These are phyloP conservation scores for Datnioides undecimradiatus DNA, from an alignment of 2,113 vertebrate genomes.

Conservation along the genomic window DNA sequence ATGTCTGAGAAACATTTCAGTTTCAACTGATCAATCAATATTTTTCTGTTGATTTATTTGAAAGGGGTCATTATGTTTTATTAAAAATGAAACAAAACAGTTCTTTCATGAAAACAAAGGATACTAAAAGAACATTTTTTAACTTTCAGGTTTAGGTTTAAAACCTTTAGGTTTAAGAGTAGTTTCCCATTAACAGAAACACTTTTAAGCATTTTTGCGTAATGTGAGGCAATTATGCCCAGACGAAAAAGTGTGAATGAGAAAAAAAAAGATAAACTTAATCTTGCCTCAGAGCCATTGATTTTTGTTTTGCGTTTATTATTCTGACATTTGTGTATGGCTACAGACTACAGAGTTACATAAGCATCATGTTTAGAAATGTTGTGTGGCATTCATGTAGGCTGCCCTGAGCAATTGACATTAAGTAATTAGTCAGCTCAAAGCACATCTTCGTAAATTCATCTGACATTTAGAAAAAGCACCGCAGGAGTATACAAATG, in stretches of 20 bases:
- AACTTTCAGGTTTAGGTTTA: no score
- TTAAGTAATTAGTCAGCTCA: slow-evolving; percentile 36
- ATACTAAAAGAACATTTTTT: no score
- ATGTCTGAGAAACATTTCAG: no score
- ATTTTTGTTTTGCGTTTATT: slow-evolving; percentile 52
- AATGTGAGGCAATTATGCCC: not conserved
- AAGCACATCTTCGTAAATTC: slow-evolving; percentile 27
- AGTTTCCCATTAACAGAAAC: not conserved
- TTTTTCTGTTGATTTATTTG: no score
- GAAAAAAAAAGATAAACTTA: slow-evolving; percentile 10
- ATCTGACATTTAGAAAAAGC: slow-evolving; percentile 55
- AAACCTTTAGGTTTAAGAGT: no score
- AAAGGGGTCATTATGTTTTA: no score
- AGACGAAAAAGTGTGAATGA: not conserved
- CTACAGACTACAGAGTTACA: slow-evolving; percentile 18
- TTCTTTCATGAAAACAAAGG: no score
- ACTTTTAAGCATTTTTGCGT: not conserved
- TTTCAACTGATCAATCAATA: no score
- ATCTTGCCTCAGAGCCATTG: slow-evolving; percentile 30
- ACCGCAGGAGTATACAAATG: slow-evolving; percentile 17
- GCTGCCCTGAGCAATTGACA: slow-evolving; percentile 26
- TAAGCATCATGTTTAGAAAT: slow-evolving; percentile 19
- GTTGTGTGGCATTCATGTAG: slow-evolving; percentile 23
- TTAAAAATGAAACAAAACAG: no score
- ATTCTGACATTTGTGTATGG: slow-evolving; percentile 37